phyloP scores from a whole-genome alignment of 2,797 vertebrate genomes.

The Myotis planiceps region DNA sequence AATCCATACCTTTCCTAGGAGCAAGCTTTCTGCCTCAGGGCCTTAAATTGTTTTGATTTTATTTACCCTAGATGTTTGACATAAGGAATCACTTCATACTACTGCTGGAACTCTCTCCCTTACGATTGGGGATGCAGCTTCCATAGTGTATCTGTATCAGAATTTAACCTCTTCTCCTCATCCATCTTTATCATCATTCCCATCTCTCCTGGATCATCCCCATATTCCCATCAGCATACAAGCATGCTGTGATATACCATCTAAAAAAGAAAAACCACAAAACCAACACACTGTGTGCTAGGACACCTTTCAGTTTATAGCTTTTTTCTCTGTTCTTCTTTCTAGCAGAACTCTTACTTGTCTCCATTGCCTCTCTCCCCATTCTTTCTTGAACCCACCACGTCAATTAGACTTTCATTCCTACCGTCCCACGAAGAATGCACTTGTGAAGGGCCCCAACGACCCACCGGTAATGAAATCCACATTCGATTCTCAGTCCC shows the following conservation, averaged over 20 bases:
- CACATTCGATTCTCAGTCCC: neutral
- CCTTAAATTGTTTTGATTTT: neutral
- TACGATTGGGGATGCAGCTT: neutral
- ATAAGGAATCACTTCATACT: neutral
- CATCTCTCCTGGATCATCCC: neutral
- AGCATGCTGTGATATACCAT: neutral
- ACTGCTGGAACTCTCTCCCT: neutral
- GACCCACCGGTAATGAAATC: neutral
- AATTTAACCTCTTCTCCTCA: neutral
- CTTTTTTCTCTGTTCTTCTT: neutral
- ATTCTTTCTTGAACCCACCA: neutral
- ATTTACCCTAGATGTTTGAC: neutral
- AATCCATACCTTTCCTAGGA: neutral
- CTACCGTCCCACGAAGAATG: neutral
- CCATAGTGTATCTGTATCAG: neutral
- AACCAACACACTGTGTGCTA: neutral
- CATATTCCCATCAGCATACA: neutral
- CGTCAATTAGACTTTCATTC: slow-evolving; percentile 9
- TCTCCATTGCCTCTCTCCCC: neutral
- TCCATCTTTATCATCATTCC: neutral
- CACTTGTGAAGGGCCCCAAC: neutral
- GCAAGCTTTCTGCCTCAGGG: neutral
- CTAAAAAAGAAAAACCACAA: neutral
- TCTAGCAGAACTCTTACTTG: neutral
- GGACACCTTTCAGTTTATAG: neutral